Conservation (phyloP, 2,113 vertebrate genomes). For the Lamprotornis superbus region DNA sequence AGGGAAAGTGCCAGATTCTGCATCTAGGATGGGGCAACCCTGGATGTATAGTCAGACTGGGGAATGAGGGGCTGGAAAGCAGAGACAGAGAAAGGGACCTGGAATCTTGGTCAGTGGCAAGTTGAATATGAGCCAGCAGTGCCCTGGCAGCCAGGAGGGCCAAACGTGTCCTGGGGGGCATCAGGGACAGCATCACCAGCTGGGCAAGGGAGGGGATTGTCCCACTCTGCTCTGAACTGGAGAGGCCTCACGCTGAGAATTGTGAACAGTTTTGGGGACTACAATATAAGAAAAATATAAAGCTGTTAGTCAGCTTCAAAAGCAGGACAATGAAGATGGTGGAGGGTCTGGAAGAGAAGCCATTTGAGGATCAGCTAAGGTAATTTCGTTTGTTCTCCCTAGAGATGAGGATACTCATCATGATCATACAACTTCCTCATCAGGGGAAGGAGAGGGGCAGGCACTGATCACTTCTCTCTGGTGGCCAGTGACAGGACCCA, state of each 20-base stretch:
- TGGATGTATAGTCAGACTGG: neutral
- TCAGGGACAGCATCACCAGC: fast-evolving
- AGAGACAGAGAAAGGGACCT: neutral
- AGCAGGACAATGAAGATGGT: neutral
- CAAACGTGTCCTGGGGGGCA: fast-evolving
- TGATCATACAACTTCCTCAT: neutral
- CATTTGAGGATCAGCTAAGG: neutral
- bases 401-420: neutral
- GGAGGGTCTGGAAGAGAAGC: neutral
- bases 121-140: neutral
- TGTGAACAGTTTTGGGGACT: neutral
- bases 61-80: neutral
- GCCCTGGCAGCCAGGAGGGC: neutral
- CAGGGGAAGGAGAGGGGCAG: neutral
- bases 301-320: neutral
- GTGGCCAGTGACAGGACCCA: neutral
- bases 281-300: neutral
- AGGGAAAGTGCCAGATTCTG: neutral
- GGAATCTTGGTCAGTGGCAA: fast-evolving
- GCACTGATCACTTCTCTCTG: neutral
- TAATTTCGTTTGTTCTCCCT: neutral
- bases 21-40: neutral
- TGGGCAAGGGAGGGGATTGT: fast-evolving
- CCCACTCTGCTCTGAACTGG: fast-evolving
- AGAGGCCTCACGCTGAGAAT: neutral